These are phyloP conservation scores for Tenodera sinensis DNA, from an alignment of 2,888 invertebrate genomes.

Conservation along the genomic window DNA sequence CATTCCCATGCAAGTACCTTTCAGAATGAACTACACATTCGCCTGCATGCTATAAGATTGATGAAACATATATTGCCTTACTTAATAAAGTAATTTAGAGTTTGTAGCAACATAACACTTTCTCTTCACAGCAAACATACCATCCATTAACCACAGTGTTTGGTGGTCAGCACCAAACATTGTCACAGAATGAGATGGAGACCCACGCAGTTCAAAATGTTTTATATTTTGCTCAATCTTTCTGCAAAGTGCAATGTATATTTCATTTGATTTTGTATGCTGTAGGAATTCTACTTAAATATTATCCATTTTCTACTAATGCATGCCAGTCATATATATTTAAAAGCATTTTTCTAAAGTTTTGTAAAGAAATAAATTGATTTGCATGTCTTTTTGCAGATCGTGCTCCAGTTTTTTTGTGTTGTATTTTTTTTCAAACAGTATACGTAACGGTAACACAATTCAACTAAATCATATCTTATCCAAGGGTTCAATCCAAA, in stretches of 20 bases:
- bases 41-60: constrained; percentile 23
- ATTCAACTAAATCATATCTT: background rate
- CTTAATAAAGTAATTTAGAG: no score
- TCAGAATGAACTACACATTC: constrained; percentile 1
- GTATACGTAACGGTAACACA: constrained; percentile 11
- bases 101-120: background rate
- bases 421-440: constrained; percentile 8
- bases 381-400: constrained; percentile 24
- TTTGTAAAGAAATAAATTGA: constrained; percentile 17
- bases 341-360: constrained; percentile 20
- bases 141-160: background rate
- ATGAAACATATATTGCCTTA: constrained; percentile 23
- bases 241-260: constrained; percentile 14
- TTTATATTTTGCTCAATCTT: background rate
- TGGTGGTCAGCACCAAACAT: background rate
- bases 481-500: constrained; percentile 11
- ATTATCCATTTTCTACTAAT: constrained; percentile 20
- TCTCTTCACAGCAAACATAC: background rate
- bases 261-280: constrained; percentile 27
- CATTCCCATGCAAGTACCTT: background rate
- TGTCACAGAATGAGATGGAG: background rate
- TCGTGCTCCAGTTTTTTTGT: constrained; percentile 24
- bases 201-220: background rate
- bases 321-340: constrained; percentile 22
- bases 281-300: constrained; percentile 19